Base-by-base conservation (phyloP, 2,113 vertebrate species). In the Cichladusa arquata region DNA sequence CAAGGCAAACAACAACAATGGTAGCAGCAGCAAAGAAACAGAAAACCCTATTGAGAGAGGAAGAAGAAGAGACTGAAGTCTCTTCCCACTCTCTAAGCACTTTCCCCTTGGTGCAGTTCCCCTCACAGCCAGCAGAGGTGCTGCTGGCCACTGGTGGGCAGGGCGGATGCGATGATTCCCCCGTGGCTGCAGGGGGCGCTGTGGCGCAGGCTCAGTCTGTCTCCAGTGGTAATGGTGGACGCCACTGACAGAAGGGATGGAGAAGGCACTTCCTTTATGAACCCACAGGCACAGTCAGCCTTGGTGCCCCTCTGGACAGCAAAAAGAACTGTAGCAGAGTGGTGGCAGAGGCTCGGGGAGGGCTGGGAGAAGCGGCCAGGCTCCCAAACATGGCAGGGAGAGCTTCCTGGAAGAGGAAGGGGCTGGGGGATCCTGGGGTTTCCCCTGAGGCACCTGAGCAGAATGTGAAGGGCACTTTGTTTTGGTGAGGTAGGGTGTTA, bases 201-300 rank as follows among this genome's bases (percentile, higher is more conserved):
- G 64, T 25, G 15, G 15, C 7, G 42, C 11, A 7, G 8, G 38
- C 19, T 11, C 61, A 11, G 18, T 9, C 61, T 42, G 13, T 22
- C 28, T 25, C 48, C 48, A 25, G 6, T 5, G 19, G 28, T 4
- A 7, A 31, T 31, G 61, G 38, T 19, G 6, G 26, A 5, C 6
- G 5, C 26, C 28, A 38, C 38, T 8, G 9, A 29, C 19, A 2
- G 62, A 13, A 13, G 7, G 33, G 24, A 4, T 7, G 24, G 23
- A 26, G 6, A 26, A 26, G 24, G 16, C 12, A n/a, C 24, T 48
- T 19, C 13, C n/a, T 45, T n/a, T 18, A n/a, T 2, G 4, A 29
- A 28, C 25, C 25, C 18, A 25, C 9, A 7, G 5, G 33, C n/a
- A 14, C 31, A 12, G 29, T 15, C 1, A 1, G 3, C 4, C 2